Percentiles rank a stretch among this genome's conserved stretches.
These are phyloP conservation scores for Myrmophylax atrothorax DNA, from an alignment of 2,113 vertebrate species.

Conservation along the genomic window DNA sequence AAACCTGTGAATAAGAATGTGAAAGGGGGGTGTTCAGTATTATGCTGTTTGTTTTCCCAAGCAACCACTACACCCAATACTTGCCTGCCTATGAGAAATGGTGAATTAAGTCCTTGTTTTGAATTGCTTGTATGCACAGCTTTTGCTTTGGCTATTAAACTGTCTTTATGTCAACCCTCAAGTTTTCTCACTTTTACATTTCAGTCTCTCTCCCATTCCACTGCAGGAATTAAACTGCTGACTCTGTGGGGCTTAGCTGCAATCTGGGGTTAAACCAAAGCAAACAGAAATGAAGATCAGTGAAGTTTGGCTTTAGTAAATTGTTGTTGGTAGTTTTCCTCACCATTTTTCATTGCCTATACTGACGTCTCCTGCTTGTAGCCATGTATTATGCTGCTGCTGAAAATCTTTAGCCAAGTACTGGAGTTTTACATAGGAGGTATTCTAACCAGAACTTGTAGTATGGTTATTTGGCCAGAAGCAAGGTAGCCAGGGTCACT, in stretches of 20 bases:
- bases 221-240: too few species aligned
- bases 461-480: neutral
- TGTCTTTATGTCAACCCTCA: neutral
- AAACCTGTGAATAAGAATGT: neutral
- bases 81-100: too few species aligned
- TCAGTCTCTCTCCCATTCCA: neutral
- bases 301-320: neutral
- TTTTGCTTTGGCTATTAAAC: neutral
- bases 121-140: neutral
- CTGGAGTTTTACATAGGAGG: neutral
- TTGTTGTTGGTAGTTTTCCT: neutral
- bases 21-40: neutral
- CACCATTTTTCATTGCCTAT: neutral
- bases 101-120: neutral
- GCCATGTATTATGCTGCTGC: neutral
- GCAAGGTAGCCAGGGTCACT: neutral
- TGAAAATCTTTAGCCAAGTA: neutral
- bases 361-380: neutral
- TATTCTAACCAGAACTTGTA: neutral
- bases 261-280: neutral
- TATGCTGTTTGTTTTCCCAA: neutral
- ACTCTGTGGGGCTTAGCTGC: neutral
- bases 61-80: accelerated
- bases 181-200: neutral
- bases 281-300: neutral